Percentiles rank a stretch among this genome's conserved stretches.
Evolutionary conservation across 2,113 vertebrate genomes (phyloP).

Genomic region (Deroptyus accipitrinus): DNA sequence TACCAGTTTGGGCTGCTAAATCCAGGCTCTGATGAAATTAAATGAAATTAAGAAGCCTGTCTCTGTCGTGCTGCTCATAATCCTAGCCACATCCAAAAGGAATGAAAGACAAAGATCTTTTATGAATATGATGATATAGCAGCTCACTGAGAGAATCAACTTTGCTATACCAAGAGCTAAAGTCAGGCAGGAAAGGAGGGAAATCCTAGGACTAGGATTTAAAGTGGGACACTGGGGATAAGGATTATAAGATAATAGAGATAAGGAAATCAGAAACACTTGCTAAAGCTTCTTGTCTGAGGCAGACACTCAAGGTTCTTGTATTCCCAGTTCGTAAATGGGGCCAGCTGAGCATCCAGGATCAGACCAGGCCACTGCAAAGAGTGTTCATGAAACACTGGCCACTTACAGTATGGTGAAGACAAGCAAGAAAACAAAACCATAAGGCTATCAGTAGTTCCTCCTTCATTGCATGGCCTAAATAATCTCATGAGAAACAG

Average conservation of each 20-base stretch:
- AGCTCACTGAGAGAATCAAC: not conserved
- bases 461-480: not conserved
- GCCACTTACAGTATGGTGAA: not conserved
- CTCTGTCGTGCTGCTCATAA: not conserved
- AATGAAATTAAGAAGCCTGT: not conserved
- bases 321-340: rapidly evolving
- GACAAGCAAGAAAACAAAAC: not conserved
- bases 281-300: not conserved
- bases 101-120: not conserved
- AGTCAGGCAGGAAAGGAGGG: not conserved
- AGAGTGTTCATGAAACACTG: not conserved
- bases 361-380: not conserved
- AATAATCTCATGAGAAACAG: not conserved
- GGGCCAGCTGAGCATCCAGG: not conserved
- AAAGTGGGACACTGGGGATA: not conserved
- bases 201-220: not conserved
- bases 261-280: not conserved
- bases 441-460: not conserved
- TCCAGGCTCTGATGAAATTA: not conserved
- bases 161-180: not conserved
- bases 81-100: not conserved
- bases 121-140: not conserved
- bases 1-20: not conserved
- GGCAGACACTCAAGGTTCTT: not conserved
- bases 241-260: not conserved